These are phyloP conservation scores for Pycnonotus jocosus DNA, from an alignment of 2,113 vertebrate species.

Conservation along the genomic window DNA sequence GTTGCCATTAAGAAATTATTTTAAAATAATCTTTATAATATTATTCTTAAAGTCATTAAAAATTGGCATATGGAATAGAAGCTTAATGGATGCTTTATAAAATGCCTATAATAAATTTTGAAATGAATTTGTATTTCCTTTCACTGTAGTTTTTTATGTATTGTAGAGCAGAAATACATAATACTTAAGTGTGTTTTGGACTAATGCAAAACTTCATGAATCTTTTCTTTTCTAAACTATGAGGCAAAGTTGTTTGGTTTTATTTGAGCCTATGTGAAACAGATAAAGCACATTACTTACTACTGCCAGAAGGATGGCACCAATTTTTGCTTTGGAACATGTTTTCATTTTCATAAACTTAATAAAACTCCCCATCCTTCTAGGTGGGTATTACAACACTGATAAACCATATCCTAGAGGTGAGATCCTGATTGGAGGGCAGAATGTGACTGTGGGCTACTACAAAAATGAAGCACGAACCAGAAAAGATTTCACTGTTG, in stretches of 20 bases:
- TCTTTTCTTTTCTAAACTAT: background rate
- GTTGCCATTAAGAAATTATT: background rate
- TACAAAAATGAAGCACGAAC: slow-evolving; percentile 85
- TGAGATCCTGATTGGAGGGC: slow-evolving; percentile 91
- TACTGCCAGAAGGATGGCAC: background rate
- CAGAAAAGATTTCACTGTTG: slow-evolving; percentile 84
- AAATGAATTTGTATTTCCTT: background rate
- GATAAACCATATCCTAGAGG: slow-evolving; percentile 90
- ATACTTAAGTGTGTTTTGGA: background rate
- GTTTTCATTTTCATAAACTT: background rate
- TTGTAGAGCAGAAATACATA: background rate
- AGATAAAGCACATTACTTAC: background rate
- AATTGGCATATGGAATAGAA: background rate
- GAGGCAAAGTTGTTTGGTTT: background rate
- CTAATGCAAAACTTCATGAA: background rate
- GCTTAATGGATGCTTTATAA: background rate
- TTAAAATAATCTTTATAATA: background rate
- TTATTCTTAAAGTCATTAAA: background rate
- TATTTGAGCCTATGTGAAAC: background rate
- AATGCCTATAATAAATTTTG: background rate
- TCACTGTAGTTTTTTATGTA: background rate
- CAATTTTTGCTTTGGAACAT: background rate
- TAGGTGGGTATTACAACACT: slow-evolving; percentile 88
- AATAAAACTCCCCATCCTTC: background rate
- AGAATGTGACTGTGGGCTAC: slow-evolving; percentile 94